These are phyloP conservation scores for Balaeniceps rex DNA, from an alignment of 2,113 vertebrate genomes.

Conservation along the genomic window DNA sequence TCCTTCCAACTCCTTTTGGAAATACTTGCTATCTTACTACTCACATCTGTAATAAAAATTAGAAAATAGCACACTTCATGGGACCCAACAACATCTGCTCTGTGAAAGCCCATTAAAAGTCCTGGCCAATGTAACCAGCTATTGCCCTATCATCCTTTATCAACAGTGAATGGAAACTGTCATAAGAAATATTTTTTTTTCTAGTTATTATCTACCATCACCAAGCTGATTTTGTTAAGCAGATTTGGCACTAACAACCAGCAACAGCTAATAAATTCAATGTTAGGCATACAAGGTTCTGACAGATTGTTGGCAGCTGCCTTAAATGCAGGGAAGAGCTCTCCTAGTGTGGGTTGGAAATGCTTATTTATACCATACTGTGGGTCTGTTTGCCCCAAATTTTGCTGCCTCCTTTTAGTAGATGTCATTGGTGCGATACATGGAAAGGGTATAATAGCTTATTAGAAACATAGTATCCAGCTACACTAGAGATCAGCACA, in stretches of 20 bases:
- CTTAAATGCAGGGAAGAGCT: conserved; percentile 55
- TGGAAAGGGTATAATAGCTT: neutral
- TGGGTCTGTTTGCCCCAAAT: conserved; percentile 64
- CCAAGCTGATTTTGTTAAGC: conserved; percentile 52
- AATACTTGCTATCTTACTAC: neutral
- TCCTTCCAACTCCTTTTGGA: neutral
- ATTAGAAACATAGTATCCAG: neutral
- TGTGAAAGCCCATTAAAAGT: neutral
- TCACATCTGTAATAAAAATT: neutral
- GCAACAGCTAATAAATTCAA: conserved; percentile 64
- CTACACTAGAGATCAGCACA: neutral
- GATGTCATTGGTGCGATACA: conserved; percentile 10
- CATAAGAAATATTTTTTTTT: neutral
- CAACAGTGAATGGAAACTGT: neutral
- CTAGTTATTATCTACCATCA: conserved; percentile 34
- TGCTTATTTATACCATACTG: conserved; percentile 60
- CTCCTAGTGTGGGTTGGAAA: conserved; percentile 50
- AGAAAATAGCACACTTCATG: neutral
- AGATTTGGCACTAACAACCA: conserved; percentile 46
- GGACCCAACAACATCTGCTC: neutral
- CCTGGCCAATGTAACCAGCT: neutral
- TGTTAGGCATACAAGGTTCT: conserved; percentile 45
- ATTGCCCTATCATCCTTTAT: neutral
- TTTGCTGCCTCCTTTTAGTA: conserved; percentile 42
- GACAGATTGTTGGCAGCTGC: conserved; percentile 62